Base-by-base conservation (phyloP, 1,140 invertebrate species). In the Leptopilina clavipes region DNA sequence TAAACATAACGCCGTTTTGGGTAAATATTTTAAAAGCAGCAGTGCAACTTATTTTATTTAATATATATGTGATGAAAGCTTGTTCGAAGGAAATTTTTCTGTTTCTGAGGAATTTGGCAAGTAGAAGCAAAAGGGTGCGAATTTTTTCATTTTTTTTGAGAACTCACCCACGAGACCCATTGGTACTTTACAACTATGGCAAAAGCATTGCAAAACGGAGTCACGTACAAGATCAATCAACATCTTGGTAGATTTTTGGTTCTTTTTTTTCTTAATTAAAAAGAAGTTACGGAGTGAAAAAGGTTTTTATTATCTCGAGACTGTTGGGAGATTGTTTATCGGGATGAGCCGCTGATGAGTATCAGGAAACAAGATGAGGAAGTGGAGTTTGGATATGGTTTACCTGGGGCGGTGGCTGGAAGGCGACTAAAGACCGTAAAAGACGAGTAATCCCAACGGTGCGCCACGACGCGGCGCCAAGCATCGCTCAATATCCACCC, bases 131-230 rank as follows among this genome's bases (percentile, higher is more conserved):
- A 31, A 40, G 73, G 25, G 71, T 75, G 73, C 59, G 40, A 76
- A 73, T 45, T 44, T 43, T 71, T 45, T 72, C 52, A 8, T 40
- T 40, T 9, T 31, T 31, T 40, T 40, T 40, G 40, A 37, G 12
- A 77, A 89, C 92, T 92, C 92, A 95, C 94, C 94, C 91, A 94
- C 92, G 84, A 93, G 91, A 82, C 94, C 91, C 80, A 95, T 91
- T 78, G 95, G 95, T 86, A 94, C 94, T 87, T 95, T 94, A 93
- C 95, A 97, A 90, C 95, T 95, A 89, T 96, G 95, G 92, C 95
- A 97, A 91, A 97, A 96, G 92, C 95, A 97, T 92, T 96, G 94
- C 93, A 96, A 92, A 87, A 97, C 94, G 83, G 95, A 96, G 89
- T 96, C 95, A 88, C 94, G 94, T 86, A 97, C 94, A 84, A 96